Evolutionary conservation across 1,140 invertebrate genomes (phyloP).

Genomic region (Halyomorpha halys): DNA sequence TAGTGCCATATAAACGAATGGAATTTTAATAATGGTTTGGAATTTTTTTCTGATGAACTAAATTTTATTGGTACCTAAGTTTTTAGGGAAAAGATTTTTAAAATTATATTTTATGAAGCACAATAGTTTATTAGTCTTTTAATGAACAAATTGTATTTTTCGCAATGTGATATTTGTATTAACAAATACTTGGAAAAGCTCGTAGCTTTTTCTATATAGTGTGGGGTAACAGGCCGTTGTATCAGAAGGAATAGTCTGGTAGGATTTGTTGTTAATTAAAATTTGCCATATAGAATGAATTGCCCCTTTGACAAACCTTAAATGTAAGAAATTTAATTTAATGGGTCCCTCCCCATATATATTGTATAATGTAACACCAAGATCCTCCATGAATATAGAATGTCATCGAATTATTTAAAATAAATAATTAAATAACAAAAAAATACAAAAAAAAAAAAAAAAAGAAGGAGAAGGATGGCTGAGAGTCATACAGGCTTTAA

Average conservation of each 20-base stretch:
- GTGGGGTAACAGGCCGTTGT: constrained; percentile 20
- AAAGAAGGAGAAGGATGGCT: constrained; percentile 4
- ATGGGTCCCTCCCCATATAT: constrained; percentile 10
- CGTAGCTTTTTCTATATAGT: constrained; percentile 19
- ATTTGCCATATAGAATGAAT: constrained; percentile 15
- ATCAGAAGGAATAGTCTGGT: constrained; percentile 7
- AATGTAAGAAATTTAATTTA: constrained; percentile 8
- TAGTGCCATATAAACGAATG: constrained; percentile 10
- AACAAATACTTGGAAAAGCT: constrained; percentile 22
- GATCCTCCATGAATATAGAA: constrained; percentile 3
- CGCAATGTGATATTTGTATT: constrained; percentile 27
- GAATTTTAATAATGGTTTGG: constrained; percentile 19
- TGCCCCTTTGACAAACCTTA: neutral
- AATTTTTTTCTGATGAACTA: constrained; percentile 8
- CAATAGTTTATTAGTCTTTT: constrained; percentile 23
- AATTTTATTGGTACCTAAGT: constrained; percentile 17
- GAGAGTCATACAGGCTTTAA: constrained; percentile 19
- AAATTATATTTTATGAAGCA: constrained; percentile 26
- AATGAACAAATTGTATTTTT: constrained; percentile 23
- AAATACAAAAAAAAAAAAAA: constrained; percentile 15
- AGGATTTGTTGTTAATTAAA: constrained; percentile 7
- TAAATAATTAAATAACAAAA: neutral
- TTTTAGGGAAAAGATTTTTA: constrained; percentile 8
- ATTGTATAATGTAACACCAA: constrained; percentile 17
- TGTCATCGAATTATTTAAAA: constrained; percentile 12